Percentiles rank a stretch among this genome's conserved stretches.
These are phyloP conservation scores for Sandelia bainsii DNA, from an alignment of 2,797 vertebrate genomes.

Conservation along the genomic window DNA sequence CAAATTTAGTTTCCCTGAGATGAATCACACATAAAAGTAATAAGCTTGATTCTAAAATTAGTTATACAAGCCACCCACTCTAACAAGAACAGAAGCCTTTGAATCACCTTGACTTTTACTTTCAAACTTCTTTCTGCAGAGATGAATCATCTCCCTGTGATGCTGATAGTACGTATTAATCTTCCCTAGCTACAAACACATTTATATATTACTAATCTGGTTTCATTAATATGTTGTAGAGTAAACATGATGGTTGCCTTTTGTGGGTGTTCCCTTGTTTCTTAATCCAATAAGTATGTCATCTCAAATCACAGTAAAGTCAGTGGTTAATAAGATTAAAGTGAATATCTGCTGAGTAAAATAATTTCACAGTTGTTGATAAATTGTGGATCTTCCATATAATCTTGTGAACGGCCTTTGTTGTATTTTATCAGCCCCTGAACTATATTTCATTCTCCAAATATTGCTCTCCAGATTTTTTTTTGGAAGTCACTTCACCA, in stretches of 20 bases:
- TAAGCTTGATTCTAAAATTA: conserved; percentile 18
- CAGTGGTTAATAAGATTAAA: neutral
- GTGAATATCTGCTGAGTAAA: neutral
- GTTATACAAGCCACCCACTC: conserved; percentile 1
- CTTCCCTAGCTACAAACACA: neutral
- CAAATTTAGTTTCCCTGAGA: conserved; percentile 22
- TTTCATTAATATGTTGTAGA: neutral
- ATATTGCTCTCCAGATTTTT: too few relatives aligned
- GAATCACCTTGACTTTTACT: conserved; percentile 16
- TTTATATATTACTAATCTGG: neutral
- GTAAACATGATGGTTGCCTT: neutral
- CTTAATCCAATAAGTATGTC: too few relatives aligned
- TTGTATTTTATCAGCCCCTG: neutral
- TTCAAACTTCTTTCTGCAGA: conserved; percentile 14
- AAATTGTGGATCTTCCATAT: too few relatives aligned
- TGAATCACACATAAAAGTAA: conserved; percentile 29
- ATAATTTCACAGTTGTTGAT: too few relatives aligned
- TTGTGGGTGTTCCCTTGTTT: too few relatives aligned
- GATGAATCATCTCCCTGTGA: conserved; percentile 6
- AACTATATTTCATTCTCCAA: conserved; percentile 24
- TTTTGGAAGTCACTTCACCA: conserved; percentile 8
- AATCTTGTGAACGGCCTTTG: neutral
- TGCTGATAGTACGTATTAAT: neutral
- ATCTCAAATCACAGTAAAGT: neutral
- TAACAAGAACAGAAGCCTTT: conserved; percentile 8